Evolutionary conservation across 2,888 invertebrate genomes (phyloP), one percentile per base, ranked within the genome.

Genomic region (Timema podura): DNA sequence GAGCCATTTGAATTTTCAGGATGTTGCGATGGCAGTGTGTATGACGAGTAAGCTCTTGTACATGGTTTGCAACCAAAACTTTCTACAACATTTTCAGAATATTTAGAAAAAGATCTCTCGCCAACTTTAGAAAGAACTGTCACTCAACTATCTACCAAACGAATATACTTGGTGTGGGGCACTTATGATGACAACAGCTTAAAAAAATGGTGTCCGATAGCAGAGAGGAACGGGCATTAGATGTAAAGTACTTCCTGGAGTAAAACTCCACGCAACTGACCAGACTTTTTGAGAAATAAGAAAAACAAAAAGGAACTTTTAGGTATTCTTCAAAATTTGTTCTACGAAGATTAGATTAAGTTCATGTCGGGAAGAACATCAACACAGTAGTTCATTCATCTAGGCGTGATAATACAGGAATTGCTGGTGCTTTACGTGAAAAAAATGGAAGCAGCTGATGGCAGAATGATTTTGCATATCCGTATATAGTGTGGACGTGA

Each of bases 361-460:
- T 57, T 57, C 9, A 57, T 57, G 57, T 57, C 8, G 13, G n/a
- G 8, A 13, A 3, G 15, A 57, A 7, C 15, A 57, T 57, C 57
- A 57, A 57, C 57, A 57, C 57, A 57, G 15, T 57, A 7, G n/a
- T 57, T 6, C 15, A 57, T n/a, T n/a, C 57, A 57, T 57, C 57
- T 57, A 57, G n/a, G n/a, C 10, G 57, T 7, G 57, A 57, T 57
- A 0, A n/a, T 54, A 54, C 54, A 54, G 15, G 57, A 9, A 57
- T n/a, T 5, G 5, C 0, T 57, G 9, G n/a, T 16, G 8, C 15
- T 57, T 57, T 6, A n/a, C 9, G 57, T 57, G 57, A 30, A 57
- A 57, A 57, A 57, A 57, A 57, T 57, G 0, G 15, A 57, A 57
- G 15, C 3, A 57, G 5, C 0, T 57, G 8, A 54, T 30, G 57